Evolutionary conservation across 1,140 invertebrate genomes (phyloP).

Genomic region (Trachymyrmex septentrionalis): DNA sequence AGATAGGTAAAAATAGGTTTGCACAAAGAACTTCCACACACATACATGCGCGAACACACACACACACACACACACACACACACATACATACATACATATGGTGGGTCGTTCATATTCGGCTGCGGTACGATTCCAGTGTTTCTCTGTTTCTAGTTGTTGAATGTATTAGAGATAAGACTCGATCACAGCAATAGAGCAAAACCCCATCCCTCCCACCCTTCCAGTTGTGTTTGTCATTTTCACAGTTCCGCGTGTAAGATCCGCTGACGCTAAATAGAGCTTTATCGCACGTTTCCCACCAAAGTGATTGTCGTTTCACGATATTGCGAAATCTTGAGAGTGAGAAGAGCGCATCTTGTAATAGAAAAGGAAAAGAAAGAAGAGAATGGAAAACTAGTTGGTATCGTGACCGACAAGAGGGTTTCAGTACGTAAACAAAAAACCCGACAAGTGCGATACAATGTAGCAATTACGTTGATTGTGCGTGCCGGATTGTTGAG

Average conservation of each 20-base stretch:
- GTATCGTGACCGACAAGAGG: neutral
- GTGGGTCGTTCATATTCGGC: conserved; percentile 55
- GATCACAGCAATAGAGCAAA: conserved; percentile 67
- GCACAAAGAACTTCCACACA: conserved; percentile 38
- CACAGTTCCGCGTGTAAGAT: conserved; percentile 42
- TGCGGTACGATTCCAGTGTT: conserved; percentile 75
- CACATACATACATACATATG: neutral
- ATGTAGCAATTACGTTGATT: conserved; percentile 24
- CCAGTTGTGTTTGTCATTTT: conserved; percentile 75
- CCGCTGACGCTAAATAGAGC: conserved; percentile 52
- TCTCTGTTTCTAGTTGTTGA: conserved; percentile 78
- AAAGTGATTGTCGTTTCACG: conserved; percentile 30
- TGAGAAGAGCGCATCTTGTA: neutral
- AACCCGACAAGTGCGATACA: neutral
- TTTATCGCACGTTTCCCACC: conserved; percentile 48
- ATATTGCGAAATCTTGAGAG: conserved; percentile 39
- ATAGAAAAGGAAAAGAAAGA: neutral
- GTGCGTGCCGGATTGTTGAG: conserved; percentile 5
- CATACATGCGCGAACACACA: neutral
- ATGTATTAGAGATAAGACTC: conserved; percentile 76
- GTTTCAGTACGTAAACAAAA: neutral
- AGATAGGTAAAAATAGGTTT: conserved; percentile 50
- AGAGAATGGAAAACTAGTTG: neutral
- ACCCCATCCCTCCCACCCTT: neutral
- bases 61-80: neutral